Conservation (phyloP, 2,888 invertebrate genomes). For the Drosophila conformis region DNA sequence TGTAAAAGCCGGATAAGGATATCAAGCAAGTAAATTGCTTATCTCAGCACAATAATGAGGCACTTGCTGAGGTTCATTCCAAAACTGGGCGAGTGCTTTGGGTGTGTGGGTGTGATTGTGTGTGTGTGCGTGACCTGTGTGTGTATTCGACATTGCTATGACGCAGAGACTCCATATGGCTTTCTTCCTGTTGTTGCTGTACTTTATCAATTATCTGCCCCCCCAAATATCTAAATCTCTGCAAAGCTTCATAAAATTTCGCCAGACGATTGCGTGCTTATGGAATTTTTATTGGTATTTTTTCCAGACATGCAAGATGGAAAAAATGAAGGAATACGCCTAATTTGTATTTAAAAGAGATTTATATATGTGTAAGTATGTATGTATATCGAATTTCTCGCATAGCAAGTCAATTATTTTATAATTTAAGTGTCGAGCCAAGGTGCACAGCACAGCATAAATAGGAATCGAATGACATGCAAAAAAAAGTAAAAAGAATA, state of each 20-base stretch:
- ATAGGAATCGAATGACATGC: not conserved
- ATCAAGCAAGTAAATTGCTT: slow-evolving; percentile 73
- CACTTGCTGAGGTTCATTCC: slow-evolving; percentile 34
- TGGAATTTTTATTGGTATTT: slow-evolving; percentile 53
- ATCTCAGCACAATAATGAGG: slow-evolving; percentile 73
- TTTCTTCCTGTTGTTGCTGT: slow-evolving; percentile 13
- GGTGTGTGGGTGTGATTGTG: not conserved
- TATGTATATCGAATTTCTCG: not conserved
- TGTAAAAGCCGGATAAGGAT: slow-evolving; percentile 63
- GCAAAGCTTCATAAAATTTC: slow-evolving; percentile 41
- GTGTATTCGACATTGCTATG: slow-evolving; percentile 34
- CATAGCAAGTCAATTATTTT: slow-evolving; percentile 22
- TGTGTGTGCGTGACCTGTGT: slow-evolving; percentile 29
- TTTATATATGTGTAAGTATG: not conserved
- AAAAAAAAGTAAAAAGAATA: not conserved
- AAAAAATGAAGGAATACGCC: slow-evolving; percentile 16
- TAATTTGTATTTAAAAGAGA: slow-evolving; percentile 17
- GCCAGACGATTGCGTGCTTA: slow-evolving; percentile 30
- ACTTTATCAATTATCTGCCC: slow-evolving; percentile 67
- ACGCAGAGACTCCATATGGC: slow-evolving; percentile 6
- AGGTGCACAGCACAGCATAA: slow-evolving; percentile 5
- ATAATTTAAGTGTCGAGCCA: slow-evolving; percentile 23
- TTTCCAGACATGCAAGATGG: slow-evolving; percentile 14
- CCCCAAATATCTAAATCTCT: slow-evolving; percentile 42
- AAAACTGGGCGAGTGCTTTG: slow-evolving; percentile 12